Percentiles rank a stretch among this genome's conserved stretches.
These are phyloP conservation scores for Gasterosteus aculeatus DNA, from an alignment of 2,113 vertebrate species.

Conservation along the genomic window DNA sequence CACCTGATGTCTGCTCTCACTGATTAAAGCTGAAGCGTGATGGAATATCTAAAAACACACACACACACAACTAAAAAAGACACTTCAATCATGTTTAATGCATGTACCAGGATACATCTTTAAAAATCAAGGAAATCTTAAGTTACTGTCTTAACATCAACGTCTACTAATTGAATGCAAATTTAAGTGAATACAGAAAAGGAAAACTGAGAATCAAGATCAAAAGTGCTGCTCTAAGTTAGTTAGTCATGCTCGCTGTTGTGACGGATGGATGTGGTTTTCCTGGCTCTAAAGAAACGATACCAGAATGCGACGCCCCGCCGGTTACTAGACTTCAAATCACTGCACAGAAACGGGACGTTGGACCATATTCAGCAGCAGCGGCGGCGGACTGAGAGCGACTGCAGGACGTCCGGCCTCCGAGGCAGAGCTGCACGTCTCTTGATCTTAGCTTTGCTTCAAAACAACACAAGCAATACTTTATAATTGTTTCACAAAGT, in stretches of 20 bases:
- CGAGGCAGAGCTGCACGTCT: conserved; percentile 56
- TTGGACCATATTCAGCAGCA: conserved; percentile 64
- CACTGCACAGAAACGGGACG: conserved; percentile 76
- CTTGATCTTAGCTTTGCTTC: conserved; percentile 67
- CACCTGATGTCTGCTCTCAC: conserved; percentile 20
- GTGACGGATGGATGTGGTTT: conserved; percentile 54
- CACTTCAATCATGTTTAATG: conserved; percentile 78
- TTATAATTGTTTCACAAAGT: conserved; percentile 65
- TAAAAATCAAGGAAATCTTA: conserved; percentile 70
- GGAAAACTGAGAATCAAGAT: conserved; percentile 62
- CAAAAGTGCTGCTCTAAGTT: conserved; percentile 49
- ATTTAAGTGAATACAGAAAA: conserved; percentile 67
- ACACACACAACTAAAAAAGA: conserved; percentile 23
- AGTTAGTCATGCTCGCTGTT: conserved; percentile 77
- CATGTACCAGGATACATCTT: conserved; percentile 66
- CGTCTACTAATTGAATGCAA: conserved; percentile 73
- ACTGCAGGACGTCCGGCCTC: conserved; percentile 47
- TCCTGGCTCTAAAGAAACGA: conserved; percentile 65
- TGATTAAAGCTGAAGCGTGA: background rate
- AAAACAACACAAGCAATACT: conserved; percentile 78
- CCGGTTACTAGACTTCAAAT: conserved; percentile 69
- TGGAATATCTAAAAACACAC: background rate
- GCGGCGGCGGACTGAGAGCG: conserved; percentile 50
- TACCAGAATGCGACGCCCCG: conserved; percentile 62
- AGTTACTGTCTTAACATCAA: conserved; percentile 72